Conservation (phyloP, 2,113 vertebrate species). For the Heterotilapia buettikoferi region DNA sequence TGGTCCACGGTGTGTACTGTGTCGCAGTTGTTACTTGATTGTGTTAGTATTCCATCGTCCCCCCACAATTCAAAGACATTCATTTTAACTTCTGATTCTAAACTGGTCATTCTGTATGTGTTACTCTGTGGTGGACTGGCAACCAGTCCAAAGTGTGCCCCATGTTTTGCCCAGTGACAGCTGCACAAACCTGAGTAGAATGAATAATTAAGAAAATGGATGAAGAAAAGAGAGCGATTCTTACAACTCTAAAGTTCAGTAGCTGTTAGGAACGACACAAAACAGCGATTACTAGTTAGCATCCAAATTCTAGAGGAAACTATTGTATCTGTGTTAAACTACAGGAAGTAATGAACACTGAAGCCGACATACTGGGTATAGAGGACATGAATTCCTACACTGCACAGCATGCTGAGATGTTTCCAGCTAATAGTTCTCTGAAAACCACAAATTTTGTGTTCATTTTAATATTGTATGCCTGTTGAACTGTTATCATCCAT, state of each 20-base stretch:
- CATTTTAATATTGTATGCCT: background rate
- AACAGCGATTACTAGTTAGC: background rate
- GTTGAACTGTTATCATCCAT: background rate
- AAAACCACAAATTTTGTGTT: accelerated
- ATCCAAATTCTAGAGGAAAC: background rate
- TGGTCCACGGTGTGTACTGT: accelerated
- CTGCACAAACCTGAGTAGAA: background rate
- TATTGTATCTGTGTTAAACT: background rate
- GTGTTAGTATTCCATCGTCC: background rate
- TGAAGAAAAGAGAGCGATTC: background rate
- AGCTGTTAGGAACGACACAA: accelerated
- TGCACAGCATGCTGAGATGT: background rate
- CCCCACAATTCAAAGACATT: background rate
- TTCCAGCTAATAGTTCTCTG: background rate
- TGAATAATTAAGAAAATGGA: background rate
- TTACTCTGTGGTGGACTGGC: background rate
- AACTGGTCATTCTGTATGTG: background rate
- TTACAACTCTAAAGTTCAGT: background rate
- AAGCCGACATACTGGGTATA: background rate
- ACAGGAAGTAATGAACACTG: background rate
- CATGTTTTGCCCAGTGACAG: background rate
- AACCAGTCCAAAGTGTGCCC: background rate
- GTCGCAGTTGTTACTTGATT: background rate
- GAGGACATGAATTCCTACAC: background rate
- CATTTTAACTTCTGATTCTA: accelerated